phyloP scores from a whole-genome alignment of 2,888 invertebrate species.

The Lobophora halterata region DNA sequence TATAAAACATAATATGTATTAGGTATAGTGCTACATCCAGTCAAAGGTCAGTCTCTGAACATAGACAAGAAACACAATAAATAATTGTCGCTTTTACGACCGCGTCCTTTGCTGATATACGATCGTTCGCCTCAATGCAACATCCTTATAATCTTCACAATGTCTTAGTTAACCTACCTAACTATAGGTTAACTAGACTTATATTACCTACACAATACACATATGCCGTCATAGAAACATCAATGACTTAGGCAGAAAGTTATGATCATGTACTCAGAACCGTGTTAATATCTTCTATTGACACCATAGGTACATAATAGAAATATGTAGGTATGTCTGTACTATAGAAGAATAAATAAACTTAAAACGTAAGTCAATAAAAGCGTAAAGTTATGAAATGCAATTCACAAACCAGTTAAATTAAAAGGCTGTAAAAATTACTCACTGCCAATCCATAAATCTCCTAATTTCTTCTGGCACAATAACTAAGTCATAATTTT shows the following conservation, averaged over 20 bases:
- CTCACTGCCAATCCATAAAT: slow-evolving; percentile 64
- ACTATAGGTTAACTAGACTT: slow-evolving; percentile 1
- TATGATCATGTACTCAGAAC: no score
- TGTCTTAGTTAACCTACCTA: slow-evolving; percentile 1
- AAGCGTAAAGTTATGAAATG: slow-evolving; percentile 29
- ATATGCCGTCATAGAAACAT: no score
- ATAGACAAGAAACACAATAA: no score
- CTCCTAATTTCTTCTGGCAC: slow-evolving; percentile 59
- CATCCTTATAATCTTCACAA: slow-evolving; percentile 3
- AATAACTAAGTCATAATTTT: slow-evolving; percentile 60
- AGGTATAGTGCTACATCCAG: no score
- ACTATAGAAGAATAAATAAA: no score
- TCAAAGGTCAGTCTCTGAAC: no score
- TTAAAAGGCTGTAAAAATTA: slow-evolving; percentile 49
- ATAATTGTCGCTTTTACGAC: slow-evolving; percentile 4
- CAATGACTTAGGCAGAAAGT: no score
- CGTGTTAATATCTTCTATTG: no score
- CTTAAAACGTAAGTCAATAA: slow-evolving; percentile 13
- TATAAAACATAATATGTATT: no score
- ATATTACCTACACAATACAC: no score
- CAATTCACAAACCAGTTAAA: slow-evolving; percentile 25
- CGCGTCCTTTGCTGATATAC: slow-evolving; percentile 23
- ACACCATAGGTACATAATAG: no score
- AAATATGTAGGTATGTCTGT: no score
- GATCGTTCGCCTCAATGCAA: slow-evolving; percentile 9